Evolutionary conservation across 2,888 invertebrate species (phyloP), one percentile per base, ranked within the genome.

Genomic region (Gymnosoma rotundatum): DNA sequence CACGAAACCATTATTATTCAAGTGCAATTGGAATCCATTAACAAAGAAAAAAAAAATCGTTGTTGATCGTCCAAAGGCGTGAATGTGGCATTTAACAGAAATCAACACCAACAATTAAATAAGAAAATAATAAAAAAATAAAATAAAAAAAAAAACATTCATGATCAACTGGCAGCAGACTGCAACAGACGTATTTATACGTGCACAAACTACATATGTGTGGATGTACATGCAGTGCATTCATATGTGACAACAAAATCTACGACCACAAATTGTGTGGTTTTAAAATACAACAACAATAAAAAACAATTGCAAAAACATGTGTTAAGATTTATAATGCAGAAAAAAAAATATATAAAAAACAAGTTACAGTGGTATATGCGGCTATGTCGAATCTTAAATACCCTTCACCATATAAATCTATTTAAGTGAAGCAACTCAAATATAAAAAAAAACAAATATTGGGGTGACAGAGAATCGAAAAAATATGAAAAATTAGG

Each of bases 1-100:
- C 81, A 50, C 52, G 64, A 50, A 67, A 20, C 45, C 75, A 82
- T 76, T 82, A 82, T 60, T 76, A 74, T 78, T 81, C 81, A 84
- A 81, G 81, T 81, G 84, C 81, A 84, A 84, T 84, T 78, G 81
- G 84, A 84, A 64, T 81, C 84, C 84, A 81, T 72, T 81, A 74
- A 25, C 42, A 38, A 52, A 25, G 21, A 38, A 21, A 25, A 21
- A 16, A 50, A 48, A n/a, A 20, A 42, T 48, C 12, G 58, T 74
- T 78, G 78, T 66, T 83, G 70, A 64, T 64, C 32, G 83, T 72
- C 36, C 50, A 75, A 69, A 78, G 78, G 83, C 83, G 78, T 79
- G 79, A 79, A 79, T 79, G 58, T 73, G 70, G 67, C 61, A 75
- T 56, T 79, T 75, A 72, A 66, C 36, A 56, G 48, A 73, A 76